Evolutionary conservation across 2,888 invertebrate species (phyloP).

Genomic region (Nineta flava): DNA sequence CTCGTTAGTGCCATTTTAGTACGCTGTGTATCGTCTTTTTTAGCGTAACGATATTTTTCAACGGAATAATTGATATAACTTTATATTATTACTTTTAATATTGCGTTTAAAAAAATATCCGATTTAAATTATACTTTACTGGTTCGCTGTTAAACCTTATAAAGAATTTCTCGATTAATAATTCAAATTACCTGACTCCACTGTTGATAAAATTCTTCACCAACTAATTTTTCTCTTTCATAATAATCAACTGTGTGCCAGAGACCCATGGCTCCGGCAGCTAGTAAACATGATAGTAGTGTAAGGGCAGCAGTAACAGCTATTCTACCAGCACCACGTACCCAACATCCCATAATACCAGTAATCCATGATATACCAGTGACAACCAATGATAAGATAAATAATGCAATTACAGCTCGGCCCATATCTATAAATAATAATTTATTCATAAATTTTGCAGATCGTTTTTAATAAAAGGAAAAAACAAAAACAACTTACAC

Average conservation of each 20-base stretch:
- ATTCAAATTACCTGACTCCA: slow-evolving; percentile 60
- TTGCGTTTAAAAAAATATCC: too few species aligned
- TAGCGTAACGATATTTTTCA: too few species aligned
- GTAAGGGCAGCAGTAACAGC: slow-evolving; percentile 85
- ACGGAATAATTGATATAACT: too few species aligned
- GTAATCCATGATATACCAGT: slow-evolving; percentile 91
- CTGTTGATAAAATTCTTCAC: slow-evolving; percentile 82
- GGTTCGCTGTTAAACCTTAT: too few species aligned
- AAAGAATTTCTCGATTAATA: too few species aligned
- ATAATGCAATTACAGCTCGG: slow-evolving; percentile 82
- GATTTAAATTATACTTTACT: too few species aligned
- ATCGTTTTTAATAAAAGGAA: background rate
- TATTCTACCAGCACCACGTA: slow-evolving; percentile 83
- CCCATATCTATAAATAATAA: slow-evolving; percentile 52
- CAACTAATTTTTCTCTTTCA: slow-evolving; percentile 85
- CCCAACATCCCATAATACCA: slow-evolving; percentile 93
- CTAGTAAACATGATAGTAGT: slow-evolving; percentile 71
- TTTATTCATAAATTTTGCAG: background rate
- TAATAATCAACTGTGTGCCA: slow-evolving; percentile 95
- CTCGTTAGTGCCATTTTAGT: too few species aligned
- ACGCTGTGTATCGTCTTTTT: too few species aligned
- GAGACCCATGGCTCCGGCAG: slow-evolving; percentile 87
- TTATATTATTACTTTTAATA: too few species aligned
- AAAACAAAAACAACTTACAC: slow-evolving; percentile 43
- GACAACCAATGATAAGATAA: slow-evolving; percentile 81